Evolutionary conservation across 2,797 vertebrate species (phyloP).

Genomic region (Coreius guichenoti): DNA sequence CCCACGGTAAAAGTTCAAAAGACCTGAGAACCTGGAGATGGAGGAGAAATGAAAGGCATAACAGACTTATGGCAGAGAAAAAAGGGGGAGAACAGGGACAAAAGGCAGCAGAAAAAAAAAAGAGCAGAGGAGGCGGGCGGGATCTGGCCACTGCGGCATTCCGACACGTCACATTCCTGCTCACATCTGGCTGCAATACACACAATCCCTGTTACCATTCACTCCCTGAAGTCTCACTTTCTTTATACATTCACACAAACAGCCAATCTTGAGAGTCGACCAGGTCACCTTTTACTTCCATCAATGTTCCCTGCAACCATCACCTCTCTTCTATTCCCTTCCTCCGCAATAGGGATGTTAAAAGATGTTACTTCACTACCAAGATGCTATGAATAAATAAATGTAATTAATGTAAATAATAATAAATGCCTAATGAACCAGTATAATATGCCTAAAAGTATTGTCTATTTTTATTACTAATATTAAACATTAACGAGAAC

Average conservation of each 20-base stretch:
- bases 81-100: conserved; percentile 47
- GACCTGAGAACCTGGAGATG: conserved; percentile 58
- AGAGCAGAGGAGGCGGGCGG: conserved; percentile 61
- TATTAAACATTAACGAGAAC: neutral
- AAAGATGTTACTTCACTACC: neutral
- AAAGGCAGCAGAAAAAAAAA: conserved; percentile 53
- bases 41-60: conserved; percentile 55
- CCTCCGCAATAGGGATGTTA: neutral
- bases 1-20: conserved; percentile 64
- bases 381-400: neutral
- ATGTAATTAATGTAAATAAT: neutral
- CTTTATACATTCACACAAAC: conserved; percentile 34
- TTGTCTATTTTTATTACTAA: neutral
- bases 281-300: conserved; percentile 18
- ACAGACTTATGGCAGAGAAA: conserved; percentile 47
- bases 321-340: conserved; percentile 3
- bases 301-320: conserved; percentile 5
- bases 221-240: conserved; percentile 50
- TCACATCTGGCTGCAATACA: conserved; percentile 86
- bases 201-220: conserved; percentile 67
- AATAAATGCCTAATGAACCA: neutral
- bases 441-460: neutral
- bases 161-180: conserved; percentile 82
- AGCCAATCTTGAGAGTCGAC: conserved; percentile 22
- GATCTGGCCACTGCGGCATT: conserved; percentile 75